Base-by-base conservation (phyloP, 2,113 vertebrate species). In the Hypocryptadius cinnamomeus region DNA sequence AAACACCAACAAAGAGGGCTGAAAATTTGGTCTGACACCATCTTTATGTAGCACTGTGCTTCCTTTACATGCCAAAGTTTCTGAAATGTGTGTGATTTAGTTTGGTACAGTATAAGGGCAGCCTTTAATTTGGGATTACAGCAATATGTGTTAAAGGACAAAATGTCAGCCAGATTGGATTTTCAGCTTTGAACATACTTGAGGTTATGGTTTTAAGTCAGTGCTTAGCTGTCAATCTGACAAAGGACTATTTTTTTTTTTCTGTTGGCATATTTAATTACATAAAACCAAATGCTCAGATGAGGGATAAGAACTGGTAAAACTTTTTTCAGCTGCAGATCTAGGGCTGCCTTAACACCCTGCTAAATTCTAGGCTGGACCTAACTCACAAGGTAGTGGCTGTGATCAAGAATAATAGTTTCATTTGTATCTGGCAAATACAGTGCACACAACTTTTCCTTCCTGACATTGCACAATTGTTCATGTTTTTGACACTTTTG, bases 81-180 rank as follows among this genome's bases (percentile, higher is more conserved):
- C 73, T 1, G 0, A 94, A 93, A 50, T 27, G 40, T 64, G 53
- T 76, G 63, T 82, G 84, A 89, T 79, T 87, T 77, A 84, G 39
- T 57, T 69, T 72, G 80, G 30, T 92, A 64, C 79, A 84, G 66
- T 63, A 2, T 85, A 93, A 88, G 19, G 48, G 31, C 80, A 89
- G 86, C 57, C 61, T 93, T 90, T 93, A 81, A 76, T 94, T 82
- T 90, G 73, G 35, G 78, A 73, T 89, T 92, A 76, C 0, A 0
- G 77, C 11, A 39, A 60, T 80, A 91, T 31, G 63, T 90, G 71
- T 94, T 95, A 73, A 89, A 91, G 85, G 91, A 93, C 89, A 79
- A 89, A 89, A 93, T 79, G 80, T 87, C 94, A 95, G 10, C 30
- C 57, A 85, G 89, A 81, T 20, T 74, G 79, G 61, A 79, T 89